These are phyloP conservation scores for Apocrypta bakeri DNA, from an alignment of 1,140 invertebrate genomes.

Conservation along the genomic window DNA sequence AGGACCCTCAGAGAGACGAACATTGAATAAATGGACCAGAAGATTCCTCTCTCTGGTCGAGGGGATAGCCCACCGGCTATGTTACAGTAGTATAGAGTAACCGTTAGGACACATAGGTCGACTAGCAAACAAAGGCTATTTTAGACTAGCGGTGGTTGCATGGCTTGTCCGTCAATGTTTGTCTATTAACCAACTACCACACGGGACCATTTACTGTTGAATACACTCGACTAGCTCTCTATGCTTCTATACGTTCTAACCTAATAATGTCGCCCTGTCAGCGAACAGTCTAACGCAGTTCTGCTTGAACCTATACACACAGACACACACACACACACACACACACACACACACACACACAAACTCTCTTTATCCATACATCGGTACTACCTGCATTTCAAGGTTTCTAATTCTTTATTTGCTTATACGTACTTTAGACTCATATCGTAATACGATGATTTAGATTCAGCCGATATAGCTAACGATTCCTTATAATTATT, in stretches of 20 bases:
- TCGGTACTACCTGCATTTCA: too few species aligned
- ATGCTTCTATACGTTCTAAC: not conserved
- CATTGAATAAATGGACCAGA: slow-evolving; percentile 43
- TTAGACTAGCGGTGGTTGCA: not conserved
- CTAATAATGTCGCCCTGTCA: not conserved
- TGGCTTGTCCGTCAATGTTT: slow-evolving; percentile 50
- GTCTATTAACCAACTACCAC: slow-evolving; percentile 50
- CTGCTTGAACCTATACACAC: too few species aligned
- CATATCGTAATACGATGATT: too few species aligned
- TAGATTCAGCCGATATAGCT: too few species aligned
- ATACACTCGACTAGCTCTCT: not conserved
- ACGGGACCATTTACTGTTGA: slow-evolving; percentile 19
- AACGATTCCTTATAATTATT: too few species aligned
- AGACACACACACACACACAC: too few species aligned
- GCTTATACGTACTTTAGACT: too few species aligned
- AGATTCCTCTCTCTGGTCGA: slow-evolving; percentile 10
- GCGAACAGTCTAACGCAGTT: too few species aligned
- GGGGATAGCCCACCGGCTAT: not conserved
- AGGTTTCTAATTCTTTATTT: too few species aligned
- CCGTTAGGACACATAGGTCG: slow-evolving; percentile 20
- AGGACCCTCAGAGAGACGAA: not conserved
- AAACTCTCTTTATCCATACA: too few species aligned
- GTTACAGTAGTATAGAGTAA: not conserved
- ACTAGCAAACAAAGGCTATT: slow-evolving; percentile 49
- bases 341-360: too few species aligned